These are phyloP conservation scores for Eupithecia exiguata DNA, from an alignment of 2,888 invertebrate species.

Conservation along the genomic window DNA sequence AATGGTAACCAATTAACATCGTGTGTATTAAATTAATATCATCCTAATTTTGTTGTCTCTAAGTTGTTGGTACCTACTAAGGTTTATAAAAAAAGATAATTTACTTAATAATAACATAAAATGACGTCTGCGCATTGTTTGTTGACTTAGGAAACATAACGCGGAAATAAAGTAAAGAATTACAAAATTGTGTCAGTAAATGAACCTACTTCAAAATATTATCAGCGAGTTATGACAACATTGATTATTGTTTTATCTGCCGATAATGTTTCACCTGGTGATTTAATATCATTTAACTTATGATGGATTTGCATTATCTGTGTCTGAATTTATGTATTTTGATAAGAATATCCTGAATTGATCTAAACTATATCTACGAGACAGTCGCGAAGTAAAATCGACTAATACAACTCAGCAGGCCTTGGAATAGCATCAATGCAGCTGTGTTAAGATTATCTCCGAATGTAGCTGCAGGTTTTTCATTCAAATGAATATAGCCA, in stretches of 20 bases:
- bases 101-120: not conserved
- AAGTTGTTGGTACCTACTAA: no score
- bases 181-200: not conserved
- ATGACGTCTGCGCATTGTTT: not conserved
- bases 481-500: not conserved
- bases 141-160: not conserved
- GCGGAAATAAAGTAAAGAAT: not conserved
- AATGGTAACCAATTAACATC: no score
- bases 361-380: no score
- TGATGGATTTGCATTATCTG: constrained; percentile 1
- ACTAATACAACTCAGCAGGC: no score
- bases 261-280: not conserved
- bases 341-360: not conserved
- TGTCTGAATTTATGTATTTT: not conserved
- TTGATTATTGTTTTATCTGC: not conserved
- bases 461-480: no score
- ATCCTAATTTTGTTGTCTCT: no score
- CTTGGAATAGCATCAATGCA: no score
- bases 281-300: constrained; percentile 10
- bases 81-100: no score
- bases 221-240: not conserved
- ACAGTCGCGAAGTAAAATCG: no score
- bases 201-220: not conserved
- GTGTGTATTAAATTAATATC: no score
- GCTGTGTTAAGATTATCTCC: no score